Conservation (phyloP, 2,888 invertebrate genomes). For the Chrysolina oricalcia region DNA sequence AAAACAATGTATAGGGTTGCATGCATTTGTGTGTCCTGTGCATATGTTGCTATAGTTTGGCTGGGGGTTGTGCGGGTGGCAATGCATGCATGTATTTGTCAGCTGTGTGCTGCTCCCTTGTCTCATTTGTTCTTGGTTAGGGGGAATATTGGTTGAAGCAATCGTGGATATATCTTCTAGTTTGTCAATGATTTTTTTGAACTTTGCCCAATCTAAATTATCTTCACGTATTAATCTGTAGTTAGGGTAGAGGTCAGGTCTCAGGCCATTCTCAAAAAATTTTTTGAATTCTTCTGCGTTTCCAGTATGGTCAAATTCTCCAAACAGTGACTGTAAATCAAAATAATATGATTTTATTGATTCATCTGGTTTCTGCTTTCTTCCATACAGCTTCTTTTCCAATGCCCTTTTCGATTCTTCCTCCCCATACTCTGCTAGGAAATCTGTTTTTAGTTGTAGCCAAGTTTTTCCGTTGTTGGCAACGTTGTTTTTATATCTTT, state of each 20-base stretch:
- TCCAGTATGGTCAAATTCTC: background rate
- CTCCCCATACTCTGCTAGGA: too few species aligned
- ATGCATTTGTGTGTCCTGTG: background rate
- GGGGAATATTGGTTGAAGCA: too few species aligned
- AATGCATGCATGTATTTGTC: background rate
- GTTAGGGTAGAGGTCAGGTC: slow-evolving; percentile 19
- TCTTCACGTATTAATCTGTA: slow-evolving; percentile 30
- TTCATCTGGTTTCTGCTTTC: too few species aligned
- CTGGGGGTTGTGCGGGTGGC: background rate
- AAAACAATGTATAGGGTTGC: slow-evolving; percentile 2
- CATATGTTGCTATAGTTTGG: background rate
- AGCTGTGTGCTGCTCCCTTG: background rate
- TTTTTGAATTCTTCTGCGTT: slow-evolving; percentile 32
- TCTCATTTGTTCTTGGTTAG: background rate
- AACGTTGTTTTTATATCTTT: background rate
- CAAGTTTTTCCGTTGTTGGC: slow-evolving; percentile 25
- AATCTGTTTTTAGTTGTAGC: slow-evolving; percentile 25
- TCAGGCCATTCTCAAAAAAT: slow-evolving; percentile 32
- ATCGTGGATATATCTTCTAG: slow-evolving; percentile 28
- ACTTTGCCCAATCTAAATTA: slow-evolving; percentile 29
- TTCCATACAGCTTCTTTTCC: too few species aligned
- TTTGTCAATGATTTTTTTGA: slow-evolving; percentile 30
- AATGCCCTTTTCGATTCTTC: too few species aligned
- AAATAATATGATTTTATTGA: too few species aligned
- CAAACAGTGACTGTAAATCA: too few species aligned